phyloP scores from a whole-genome alignment of 2,888 invertebrate species.

The Aquatica leii region DNA sequence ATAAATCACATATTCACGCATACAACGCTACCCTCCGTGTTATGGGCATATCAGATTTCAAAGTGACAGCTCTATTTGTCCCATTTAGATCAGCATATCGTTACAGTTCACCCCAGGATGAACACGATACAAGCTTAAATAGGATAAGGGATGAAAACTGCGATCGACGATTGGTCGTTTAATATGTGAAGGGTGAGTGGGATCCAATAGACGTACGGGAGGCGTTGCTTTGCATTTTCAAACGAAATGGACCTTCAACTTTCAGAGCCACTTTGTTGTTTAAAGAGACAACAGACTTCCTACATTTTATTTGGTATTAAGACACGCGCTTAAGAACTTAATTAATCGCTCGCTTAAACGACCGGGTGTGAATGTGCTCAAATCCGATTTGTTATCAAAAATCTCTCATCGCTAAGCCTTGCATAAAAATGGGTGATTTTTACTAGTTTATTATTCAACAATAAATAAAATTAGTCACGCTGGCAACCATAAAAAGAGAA shows the following conservation, averaged over 20 bases:
- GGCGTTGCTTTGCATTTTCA: constrained; percentile 35
- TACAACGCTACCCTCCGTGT: constrained; percentile 36
- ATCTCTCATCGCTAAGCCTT: no score
- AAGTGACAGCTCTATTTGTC: constrained; percentile 55
- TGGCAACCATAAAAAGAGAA: constrained; percentile 58
- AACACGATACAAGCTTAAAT: constrained; percentile 44
- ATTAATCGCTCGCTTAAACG: constrained; percentile 12
- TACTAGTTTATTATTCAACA: not conserved
- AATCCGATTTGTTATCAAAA: not conserved
- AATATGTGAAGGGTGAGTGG: constrained; percentile 29
- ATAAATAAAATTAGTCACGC: constrained; percentile 45
- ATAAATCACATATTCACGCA: constrained; percentile 30
- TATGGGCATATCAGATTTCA: constrained; percentile 56
- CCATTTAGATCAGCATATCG: constrained; percentile 49
- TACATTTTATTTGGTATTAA: constrained; percentile 20
- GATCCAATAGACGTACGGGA: constrained; percentile 34
- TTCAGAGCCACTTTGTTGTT: constrained; percentile 31
- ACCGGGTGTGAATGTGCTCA: not conserved
- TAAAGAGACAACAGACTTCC: constrained; percentile 26
- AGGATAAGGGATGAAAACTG: constrained; percentile 40
- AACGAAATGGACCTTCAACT: constrained; percentile 31
- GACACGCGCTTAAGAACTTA: constrained; percentile 27
- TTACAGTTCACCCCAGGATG: constrained; percentile 44
- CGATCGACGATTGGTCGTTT: constrained; percentile 32
- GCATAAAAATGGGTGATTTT: not conserved